These are phyloP conservation scores for Oryctolagus cuniculus DNA, from an alignment of 2,113 vertebrate species.

Conservation along the genomic window DNA sequence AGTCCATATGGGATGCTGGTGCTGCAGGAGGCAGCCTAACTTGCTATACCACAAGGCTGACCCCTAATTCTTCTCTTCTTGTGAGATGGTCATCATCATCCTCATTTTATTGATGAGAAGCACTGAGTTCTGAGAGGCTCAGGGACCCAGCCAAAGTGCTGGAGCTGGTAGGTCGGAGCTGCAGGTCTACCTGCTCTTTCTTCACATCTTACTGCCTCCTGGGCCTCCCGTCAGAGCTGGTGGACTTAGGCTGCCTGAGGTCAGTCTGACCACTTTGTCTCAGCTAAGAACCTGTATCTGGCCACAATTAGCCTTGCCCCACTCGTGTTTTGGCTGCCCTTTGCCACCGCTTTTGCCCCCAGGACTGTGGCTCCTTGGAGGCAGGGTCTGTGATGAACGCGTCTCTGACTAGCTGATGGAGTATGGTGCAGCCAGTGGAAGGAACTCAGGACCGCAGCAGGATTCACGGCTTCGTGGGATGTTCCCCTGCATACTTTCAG, in stretches of 20 bases:
- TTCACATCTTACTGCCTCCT: background rate
- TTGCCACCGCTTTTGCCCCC: background rate
- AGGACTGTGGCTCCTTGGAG: background rate
- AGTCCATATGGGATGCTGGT: too few relatives aligned
- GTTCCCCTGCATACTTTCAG: background rate
- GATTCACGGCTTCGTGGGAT: background rate
- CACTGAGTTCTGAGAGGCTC: background rate
- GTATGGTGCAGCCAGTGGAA: background rate
- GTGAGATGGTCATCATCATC: background rate
- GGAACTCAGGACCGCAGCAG: background rate
- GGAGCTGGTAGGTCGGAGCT: background rate
- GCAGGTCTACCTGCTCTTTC: background rate
- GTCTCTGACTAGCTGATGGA: background rate
- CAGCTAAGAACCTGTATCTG: background rate
- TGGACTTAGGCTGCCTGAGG: background rate
- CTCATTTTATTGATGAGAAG: conserved; percentile 5
- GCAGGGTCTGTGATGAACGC: background rate
- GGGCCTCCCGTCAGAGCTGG: background rate
- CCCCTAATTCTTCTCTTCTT: background rate
- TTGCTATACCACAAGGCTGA: too few relatives aligned
- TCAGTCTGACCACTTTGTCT: background rate
- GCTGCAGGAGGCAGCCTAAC: too few relatives aligned
- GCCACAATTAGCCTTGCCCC: background rate
- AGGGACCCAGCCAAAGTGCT: background rate
- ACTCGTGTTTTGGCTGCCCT: background rate